phyloP scores from a whole-genome alignment of 1,140 invertebrate genomes.

The Procambarus virginalis region DNA sequence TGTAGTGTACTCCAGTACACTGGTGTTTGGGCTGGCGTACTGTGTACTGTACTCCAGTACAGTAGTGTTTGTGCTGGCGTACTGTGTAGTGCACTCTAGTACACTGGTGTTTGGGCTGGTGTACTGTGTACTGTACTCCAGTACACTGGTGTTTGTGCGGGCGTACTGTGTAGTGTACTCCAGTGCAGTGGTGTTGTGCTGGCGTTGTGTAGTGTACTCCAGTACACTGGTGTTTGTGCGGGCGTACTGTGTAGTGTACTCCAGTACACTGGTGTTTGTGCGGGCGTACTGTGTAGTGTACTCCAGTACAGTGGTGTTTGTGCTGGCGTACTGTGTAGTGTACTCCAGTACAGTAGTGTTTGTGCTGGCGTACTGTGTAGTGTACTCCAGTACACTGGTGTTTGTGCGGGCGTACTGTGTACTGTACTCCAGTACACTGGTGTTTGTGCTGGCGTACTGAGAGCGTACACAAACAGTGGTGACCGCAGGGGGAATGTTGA shows the following conservation, averaged over 20 bases:
- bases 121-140: too few relatives aligned
- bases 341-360: not conserved
- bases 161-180: not conserved
- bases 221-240: too few relatives aligned
- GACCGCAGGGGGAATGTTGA: not conserved
- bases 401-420: too few relatives aligned
- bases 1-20: not conserved
- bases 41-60: not conserved
- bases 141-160: too few relatives aligned
- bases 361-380: too few relatives aligned
- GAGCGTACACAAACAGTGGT: not conserved
- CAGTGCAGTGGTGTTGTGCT: not conserved
- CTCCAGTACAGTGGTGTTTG: not conserved
- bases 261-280: too few relatives aligned
- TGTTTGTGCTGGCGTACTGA: not conserved
- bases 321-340: not conserved
- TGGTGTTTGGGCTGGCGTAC: not conserved
- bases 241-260: too few relatives aligned
- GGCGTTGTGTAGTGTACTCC: not conserved
- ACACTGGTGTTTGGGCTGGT: not conserved
- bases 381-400: too few relatives aligned
- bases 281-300: not conserved
- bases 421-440: not conserved
- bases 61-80: not conserved
- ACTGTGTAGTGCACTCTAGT: not conserved